phyloP scores from a whole-genome alignment of 2,113 vertebrate species.

The Oophaga pumilio region DNA sequence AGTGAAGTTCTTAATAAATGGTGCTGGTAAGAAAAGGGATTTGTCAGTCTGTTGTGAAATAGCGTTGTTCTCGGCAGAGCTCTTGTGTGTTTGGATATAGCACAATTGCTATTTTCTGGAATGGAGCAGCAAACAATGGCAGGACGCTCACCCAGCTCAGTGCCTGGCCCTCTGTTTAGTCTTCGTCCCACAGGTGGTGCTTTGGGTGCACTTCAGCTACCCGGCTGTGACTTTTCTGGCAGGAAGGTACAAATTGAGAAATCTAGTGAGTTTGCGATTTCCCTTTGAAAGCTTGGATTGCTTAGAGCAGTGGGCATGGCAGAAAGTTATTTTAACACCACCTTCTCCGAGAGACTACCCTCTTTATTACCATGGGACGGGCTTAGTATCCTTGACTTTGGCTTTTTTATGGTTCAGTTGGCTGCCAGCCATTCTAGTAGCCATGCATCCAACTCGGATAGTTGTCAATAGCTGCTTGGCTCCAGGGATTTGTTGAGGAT shows the following conservation, averaged over 20 bases:
- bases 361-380: neutral
- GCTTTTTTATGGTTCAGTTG: neutral
- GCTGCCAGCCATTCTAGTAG: too few species aligned
- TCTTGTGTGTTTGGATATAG: conserved; percentile 19
- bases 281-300: neutral
- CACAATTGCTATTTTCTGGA: conserved; percentile 40
- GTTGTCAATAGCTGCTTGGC: neutral
- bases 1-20: neutral
- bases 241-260: conserved; percentile 6
- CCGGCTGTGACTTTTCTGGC: conserved; percentile 4
- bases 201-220: neutral
- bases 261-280: neutral
- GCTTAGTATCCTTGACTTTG: neutral
- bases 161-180: neutral
- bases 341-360: neutral
- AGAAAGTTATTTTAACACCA: neutral
- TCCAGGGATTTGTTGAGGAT: neutral
- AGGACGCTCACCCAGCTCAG: conserved; percentile 5
- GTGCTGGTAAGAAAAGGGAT: neutral
- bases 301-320: neutral
- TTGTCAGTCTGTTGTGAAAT: neutral
- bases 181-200: conserved; percentile 10
- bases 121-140: conserved; percentile 27
- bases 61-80: neutral
- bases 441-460: neutral